phyloP scores from a whole-genome alignment of 2,113 vertebrate genomes.

The Aythya baeri region DNA sequence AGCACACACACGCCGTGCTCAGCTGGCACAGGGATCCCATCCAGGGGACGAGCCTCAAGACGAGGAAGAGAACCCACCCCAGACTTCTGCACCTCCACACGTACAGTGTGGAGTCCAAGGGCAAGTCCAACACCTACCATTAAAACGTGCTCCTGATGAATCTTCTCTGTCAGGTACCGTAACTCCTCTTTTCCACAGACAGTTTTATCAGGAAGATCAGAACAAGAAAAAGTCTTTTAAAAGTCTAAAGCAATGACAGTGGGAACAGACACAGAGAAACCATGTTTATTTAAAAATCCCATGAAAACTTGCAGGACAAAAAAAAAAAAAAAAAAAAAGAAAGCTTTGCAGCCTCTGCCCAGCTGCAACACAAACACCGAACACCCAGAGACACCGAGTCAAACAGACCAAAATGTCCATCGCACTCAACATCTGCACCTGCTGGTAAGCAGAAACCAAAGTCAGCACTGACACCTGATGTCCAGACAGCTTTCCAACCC shows the following conservation, averaged over 20 bases:
- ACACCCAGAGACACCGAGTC: fast-evolving
- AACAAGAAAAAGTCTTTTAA: background rate
- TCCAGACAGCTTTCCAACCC: background rate
- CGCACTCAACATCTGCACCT: background rate
- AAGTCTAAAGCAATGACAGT: background rate
- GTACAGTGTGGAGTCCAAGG: background rate
- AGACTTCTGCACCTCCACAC: background rate
- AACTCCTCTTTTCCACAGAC: background rate
- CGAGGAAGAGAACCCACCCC: no score
- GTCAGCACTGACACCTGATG: background rate
- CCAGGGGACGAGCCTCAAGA: background rate
- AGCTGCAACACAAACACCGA: background rate
- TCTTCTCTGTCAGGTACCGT: background rate
- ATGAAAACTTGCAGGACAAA: background rate
- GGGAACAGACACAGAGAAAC: background rate
- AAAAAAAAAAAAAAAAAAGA: no score
- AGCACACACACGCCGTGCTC: background rate
- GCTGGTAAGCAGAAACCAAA: background rate
- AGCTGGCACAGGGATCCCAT: no score
- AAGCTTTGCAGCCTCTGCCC: background rate
- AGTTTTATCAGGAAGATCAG: background rate
- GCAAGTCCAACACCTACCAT: background rate
- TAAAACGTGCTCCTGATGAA: background rate
- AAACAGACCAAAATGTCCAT: background rate
- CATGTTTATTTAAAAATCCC: background rate